These are phyloP conservation scores for Daphoenositta chrysoptera DNA, from an alignment of 2,113 vertebrate genomes.

Conservation along the genomic window DNA sequence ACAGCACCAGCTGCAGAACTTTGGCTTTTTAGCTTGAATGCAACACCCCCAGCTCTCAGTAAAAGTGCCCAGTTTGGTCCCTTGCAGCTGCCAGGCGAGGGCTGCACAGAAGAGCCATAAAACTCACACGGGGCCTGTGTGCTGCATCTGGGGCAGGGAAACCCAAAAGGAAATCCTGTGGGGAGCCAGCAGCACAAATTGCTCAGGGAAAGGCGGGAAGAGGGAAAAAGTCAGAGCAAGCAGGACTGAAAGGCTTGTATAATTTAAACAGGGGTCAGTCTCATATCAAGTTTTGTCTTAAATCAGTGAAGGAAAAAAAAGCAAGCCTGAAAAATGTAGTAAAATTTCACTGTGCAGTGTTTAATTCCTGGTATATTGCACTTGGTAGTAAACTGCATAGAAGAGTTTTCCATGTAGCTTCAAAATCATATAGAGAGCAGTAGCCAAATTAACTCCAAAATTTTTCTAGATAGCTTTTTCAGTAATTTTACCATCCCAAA, in stretches of 20 bases:
- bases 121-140: neutral
- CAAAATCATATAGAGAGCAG: neutral
- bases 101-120: neutral
- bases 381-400: neutral
- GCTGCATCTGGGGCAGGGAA: neutral
- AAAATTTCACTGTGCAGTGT: neutral
- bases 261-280: neutral
- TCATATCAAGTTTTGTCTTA: neutral
- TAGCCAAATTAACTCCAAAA: neutral
- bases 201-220: accelerated
- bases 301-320: neutral
- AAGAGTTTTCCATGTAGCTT: neutral
- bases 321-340: neutral
- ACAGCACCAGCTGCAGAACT: neutral
- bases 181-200: neutral
- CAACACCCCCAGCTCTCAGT: neutral
- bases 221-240: neutral
- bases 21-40: neutral
- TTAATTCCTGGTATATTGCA: neutral
- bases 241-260: neutral
- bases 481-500: neutral
- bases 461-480: neutral
- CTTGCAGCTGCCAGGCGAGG: neutral
- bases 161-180: neutral
- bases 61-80: neutral